Evolutionary conservation across 2,888 invertebrate species (phyloP).

Genomic region (Apotomis betuletana): DNA sequence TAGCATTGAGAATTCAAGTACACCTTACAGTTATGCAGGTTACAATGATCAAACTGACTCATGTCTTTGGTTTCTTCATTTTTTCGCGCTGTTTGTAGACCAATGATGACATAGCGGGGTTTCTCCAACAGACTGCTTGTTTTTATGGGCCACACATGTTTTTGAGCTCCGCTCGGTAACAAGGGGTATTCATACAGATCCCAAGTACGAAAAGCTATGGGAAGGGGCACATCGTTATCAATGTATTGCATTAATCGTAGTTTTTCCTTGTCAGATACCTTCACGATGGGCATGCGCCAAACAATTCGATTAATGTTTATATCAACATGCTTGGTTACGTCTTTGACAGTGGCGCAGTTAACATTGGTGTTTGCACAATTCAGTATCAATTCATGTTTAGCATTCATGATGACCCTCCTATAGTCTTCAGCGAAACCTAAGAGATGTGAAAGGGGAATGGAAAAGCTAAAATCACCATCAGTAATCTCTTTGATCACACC

Average conservation of each 20-base stretch:
- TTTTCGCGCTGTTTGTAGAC: conserved; percentile 28
- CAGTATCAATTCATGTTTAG: conserved; percentile 40
- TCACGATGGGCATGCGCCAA: conserved; percentile 30
- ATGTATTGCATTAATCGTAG: conserved; percentile 17
- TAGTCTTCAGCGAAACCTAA: conserved; percentile 41
- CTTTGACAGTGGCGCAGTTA: neutral
- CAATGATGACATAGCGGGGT: conserved; percentile 38
- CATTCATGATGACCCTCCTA: conserved; percentile 35
- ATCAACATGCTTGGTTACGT: neutral
- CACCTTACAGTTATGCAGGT: conserved; percentile 13
- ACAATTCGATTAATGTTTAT: conserved; percentile 8
- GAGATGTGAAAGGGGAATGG: conserved; percentile 36
- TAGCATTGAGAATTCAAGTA: conserved; percentile 28
- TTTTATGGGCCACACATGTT: conserved; percentile 25
- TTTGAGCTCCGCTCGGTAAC: conserved; percentile 6
- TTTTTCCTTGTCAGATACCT: conserved; percentile 32
- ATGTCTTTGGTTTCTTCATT: conserved; percentile 31
- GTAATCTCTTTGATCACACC: conserved; percentile 3
- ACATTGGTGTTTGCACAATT: conserved; percentile 16
- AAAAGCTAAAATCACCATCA: conserved; percentile 12
- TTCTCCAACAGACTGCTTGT: conserved; percentile 33
- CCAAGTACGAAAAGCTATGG: conserved; percentile 29
- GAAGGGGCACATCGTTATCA: conserved; percentile 9
- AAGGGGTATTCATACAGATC: conserved; percentile 25
- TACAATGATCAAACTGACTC: conserved; percentile 38